Evolutionary conservation across 2,797 vertebrate species (phyloP), one percentile per base, ranked within the genome.

Genomic region (Enteromius trimaculatus): DNA sequence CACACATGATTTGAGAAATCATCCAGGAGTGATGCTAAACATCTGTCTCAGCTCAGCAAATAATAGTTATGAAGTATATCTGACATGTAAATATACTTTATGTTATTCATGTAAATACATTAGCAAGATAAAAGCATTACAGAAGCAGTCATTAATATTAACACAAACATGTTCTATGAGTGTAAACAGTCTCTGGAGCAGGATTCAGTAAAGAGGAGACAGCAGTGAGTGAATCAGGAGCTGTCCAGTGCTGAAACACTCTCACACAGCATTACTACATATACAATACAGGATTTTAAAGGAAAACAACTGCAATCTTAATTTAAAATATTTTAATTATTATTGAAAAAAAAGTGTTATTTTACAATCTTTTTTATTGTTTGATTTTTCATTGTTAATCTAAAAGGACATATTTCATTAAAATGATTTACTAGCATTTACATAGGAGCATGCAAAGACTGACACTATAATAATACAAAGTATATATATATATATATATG

Each of bases 201-300:
- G 34, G 65, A 21, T 51, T 72, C 9, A 51, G 70, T 21, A 11
- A 44, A 4, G 26, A 62, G 4, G 60, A 29, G 26, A 16, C 60
- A 7, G 58, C 58, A 16, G 58, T 26, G 23, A 6, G 49, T 55
- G 71, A 37, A 8, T 37, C 11, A 1, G 72, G 85, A 83, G 83
- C 87, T 88, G 87, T 88, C 83, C 87, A 51, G 87, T 88, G 77
- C 87, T 88, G 87, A 88, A 88, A 71, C 64, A 72, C 53, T 31
- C 17, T 31, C 34, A 51, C 7, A 6, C 1, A 3, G 6, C 26
- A 26, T 29, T 2, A 62, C 26, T 14, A 0, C 6, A 29, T 16
- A 29, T 29, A 29, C 14, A 29, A 29, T 6, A 29, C 26, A 62
- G 26, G 26, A 29, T 16, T 29, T 62, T 6, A 29, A 1, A 29